Evolutionary conservation across 2,888 invertebrate genomes (phyloP), one percentile per base, ranked within the genome.

Genomic region (Auanema sp.): DNA sequence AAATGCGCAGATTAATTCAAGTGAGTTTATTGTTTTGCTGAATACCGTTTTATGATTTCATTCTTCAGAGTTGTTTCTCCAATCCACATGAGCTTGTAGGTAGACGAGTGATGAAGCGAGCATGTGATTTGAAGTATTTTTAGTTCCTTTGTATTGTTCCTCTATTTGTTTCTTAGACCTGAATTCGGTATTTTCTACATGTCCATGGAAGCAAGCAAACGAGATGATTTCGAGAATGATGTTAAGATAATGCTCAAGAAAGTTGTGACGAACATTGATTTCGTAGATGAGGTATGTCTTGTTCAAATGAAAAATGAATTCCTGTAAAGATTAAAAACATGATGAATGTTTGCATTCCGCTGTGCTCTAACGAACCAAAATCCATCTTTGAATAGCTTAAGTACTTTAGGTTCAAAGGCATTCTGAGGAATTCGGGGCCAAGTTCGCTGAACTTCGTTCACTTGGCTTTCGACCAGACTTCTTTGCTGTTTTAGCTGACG

Each of bases 31-130:
- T 47, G 16, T 18, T 47, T 47, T 47, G 3, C 16, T 21, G 47
- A 21, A 47, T 18, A 18, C 5, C 18, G 10, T 16, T 47, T 47
- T 6, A 47, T 47, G 16, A 18, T 47, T 47, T 16, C 42, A 18
- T 25, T 21, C 56, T 71, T 56, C 60, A 80, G 77, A 66, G 75
- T 44, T 79, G 80, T 54, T 79, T 79, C 67, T 58, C 71, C 43
- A 80, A 79, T 59, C 78, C 79, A 0, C 79, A 79, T 58, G 79
- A 79, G 55, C 66, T 64, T 47, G 58, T 79, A 23, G 79, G 79
- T n/a, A 57, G 65, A 14, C 63, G 77, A 24, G 74, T 80, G 42
- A 55, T 71, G 58, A 79, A 79, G 51, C 57, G 79, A 53, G 69
- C 79, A 4, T 69, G 72, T 21, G 79, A 79, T 40, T 51, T 40